Conservation (phyloP, 1,140 invertebrate species). For the Orius laevigatus region DNA sequence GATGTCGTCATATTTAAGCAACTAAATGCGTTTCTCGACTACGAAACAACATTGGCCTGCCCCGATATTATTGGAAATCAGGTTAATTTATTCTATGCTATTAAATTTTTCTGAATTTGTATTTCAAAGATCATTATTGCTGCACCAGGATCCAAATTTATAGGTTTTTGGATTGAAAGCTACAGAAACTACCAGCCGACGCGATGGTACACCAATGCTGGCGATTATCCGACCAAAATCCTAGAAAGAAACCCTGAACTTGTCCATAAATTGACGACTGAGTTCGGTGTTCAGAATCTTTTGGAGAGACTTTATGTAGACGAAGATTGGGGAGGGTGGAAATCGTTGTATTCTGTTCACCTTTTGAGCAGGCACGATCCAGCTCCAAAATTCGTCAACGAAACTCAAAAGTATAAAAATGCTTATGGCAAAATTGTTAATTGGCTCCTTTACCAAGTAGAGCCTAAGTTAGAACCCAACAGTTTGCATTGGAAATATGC, state of each 20-base stretch:
- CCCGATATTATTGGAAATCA: conserved; percentile 24
- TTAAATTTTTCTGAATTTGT: conserved; percentile 9
- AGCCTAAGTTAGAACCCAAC: conserved; percentile 1
- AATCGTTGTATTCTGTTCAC: conserved; percentile 21
- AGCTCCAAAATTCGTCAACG: conserved; percentile 19
- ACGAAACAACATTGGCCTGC: conserved; percentile 29
- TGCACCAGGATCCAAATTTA: conserved; percentile 24
- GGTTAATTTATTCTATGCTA: conserved; percentile 12
- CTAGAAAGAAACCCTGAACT: conserved; percentile 19
- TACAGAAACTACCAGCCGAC: conserved; percentile 23
- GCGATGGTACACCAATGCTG: conserved; percentile 26
- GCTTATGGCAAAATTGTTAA: conserved; percentile 23
- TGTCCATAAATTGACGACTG: conserved; percentile 21
- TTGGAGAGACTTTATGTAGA: conserved; percentile 19
- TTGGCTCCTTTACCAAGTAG: conserved; percentile 20
- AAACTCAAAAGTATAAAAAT: conserved; percentile 17
- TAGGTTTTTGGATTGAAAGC: conserved; percentile 23
- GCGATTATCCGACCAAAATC: conserved; percentile 23
- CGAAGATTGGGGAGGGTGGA: conserved; percentile 19
- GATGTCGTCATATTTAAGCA: conserved; percentile 27
- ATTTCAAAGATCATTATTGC: conserved; percentile 26
- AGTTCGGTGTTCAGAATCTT: conserved; percentile 24
- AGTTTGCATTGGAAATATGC: too few relatives aligned
- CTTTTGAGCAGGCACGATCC: conserved; percentile 21
- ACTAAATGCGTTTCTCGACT: conserved; percentile 26